Evolutionary conservation across 2,113 vertebrate species (phyloP).

Genomic region (Antigone vipio): DNA sequence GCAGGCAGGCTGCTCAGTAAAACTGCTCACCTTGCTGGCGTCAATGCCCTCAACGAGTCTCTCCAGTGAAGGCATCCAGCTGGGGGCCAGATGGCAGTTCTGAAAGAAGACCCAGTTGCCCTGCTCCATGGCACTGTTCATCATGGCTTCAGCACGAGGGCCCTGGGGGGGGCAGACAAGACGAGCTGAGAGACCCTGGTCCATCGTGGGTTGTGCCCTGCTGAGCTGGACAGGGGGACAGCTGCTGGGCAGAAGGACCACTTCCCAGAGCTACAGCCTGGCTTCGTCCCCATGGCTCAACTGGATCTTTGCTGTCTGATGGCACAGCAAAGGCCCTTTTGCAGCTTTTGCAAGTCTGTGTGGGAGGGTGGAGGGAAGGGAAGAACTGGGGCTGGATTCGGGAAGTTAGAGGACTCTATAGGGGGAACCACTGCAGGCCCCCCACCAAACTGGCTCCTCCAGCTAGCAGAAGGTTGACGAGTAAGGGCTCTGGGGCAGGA

Average conservation of each 20-base stretch:
- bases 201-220: accelerated
- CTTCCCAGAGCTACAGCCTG: background rate
- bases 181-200: background rate
- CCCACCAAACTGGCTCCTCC: background rate
- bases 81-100: slow-evolving; percentile 94
- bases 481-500: background rate
- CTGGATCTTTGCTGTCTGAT: background rate
- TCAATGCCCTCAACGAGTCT: slow-evolving; percentile 86
- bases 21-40: slow-evolving; percentile 77
- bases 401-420: background rate
- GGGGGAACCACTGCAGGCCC: background rate
- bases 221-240: background rate
- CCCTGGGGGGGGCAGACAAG: slow-evolving; percentile 70
- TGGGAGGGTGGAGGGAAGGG: background rate
- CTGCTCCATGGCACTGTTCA: slow-evolving; percentile 83
- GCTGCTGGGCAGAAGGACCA: background rate
- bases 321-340: background rate
- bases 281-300: background rate
- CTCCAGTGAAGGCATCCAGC: slow-evolving; percentile 92
- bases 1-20: background rate
- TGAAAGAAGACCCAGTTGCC: slow-evolving; percentile 96
- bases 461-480: background rate
- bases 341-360: background rate
- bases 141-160: slow-evolving; percentile 85
- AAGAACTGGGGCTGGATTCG: background rate